Conservation (phyloP, 2,113 vertebrate genomes). For the Spheniscus mendiculus region DNA sequence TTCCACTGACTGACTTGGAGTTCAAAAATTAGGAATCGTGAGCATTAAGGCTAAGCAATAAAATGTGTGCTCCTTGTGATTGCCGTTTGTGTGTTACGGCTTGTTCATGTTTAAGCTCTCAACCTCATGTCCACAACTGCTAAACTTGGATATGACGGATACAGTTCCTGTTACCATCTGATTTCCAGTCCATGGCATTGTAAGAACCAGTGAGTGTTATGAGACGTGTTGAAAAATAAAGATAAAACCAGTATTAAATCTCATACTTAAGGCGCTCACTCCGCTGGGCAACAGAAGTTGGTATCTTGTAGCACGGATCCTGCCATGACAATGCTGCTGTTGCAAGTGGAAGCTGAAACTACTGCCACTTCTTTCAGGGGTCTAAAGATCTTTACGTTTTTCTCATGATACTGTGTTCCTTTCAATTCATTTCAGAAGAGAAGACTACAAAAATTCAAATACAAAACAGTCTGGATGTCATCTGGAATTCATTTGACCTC, state of each 20-base stretch:
- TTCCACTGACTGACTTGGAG: not conserved
- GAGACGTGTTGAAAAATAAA: not conserved
- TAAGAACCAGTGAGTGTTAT: not conserved
- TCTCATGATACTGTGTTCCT: not conserved
- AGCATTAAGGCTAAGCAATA: not conserved
- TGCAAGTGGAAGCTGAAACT: not conserved
- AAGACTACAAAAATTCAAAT: not conserved
- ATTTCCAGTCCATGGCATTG: not conserved
- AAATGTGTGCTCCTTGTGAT: not conserved
- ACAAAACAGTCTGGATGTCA: not conserved
- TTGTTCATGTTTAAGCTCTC: not conserved
- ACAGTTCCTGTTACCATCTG: not conserved
- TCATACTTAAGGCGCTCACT: accelerated
- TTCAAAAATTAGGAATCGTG: not conserved
- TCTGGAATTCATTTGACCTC: slow-evolving; percentile 63
- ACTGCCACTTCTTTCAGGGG: not conserved
- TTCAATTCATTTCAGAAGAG: slow-evolving; percentile 11
- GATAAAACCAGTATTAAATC: not conserved
- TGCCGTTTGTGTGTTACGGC: not conserved
- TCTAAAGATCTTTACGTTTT: not conserved
- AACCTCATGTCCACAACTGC: not conserved
- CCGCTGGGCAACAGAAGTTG: not conserved
- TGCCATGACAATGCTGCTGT: not conserved
- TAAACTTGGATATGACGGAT: not conserved
- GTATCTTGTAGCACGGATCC: not conserved